These are phyloP conservation scores for Trichogramma dendrolimi DNA, from an alignment of 2,888 invertebrate genomes.

Conservation along the genomic window DNA sequence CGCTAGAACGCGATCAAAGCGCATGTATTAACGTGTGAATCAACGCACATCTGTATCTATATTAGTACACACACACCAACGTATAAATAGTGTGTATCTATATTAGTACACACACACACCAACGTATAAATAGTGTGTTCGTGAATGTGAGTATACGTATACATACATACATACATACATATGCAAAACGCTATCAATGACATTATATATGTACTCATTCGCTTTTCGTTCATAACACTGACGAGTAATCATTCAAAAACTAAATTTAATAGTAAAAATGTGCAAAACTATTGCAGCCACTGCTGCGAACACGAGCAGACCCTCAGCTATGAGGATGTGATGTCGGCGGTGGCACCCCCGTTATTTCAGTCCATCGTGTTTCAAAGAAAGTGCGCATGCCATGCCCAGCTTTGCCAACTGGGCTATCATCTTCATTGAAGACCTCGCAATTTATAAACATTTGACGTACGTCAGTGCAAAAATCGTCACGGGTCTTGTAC, in stretches of 20 bases:
- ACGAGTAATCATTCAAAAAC: neutral
- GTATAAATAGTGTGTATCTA: conserved; percentile 5
- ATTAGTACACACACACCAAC: conserved; percentile 10
- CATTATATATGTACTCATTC: neutral
- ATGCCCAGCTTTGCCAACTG: conserved; percentile 94
- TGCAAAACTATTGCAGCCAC: conserved; percentile 51
- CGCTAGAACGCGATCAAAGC: conserved; percentile 47
- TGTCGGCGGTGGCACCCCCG: conserved; percentile 49
- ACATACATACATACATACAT: conserved; percentile 10
- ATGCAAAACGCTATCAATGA: neutral
- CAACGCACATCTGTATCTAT: conserved; percentile 5
- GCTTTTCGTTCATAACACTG: neutral
- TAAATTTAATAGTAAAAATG: conserved; percentile 48
- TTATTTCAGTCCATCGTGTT: conserved; percentile 76
- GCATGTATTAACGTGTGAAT: conserved; percentile 18
- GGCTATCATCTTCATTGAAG: conserved; percentile 97
- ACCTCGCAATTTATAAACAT: conserved; percentile 97
- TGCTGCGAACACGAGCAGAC: conserved; percentile 48
- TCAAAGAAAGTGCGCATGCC: conserved; percentile 90
- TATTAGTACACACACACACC: conserved; percentile 9
- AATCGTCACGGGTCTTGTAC: conserved; percentile 89
- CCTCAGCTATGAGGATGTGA: conserved; percentile 48
- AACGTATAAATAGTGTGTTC: neutral
- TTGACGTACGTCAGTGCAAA: conserved; percentile 84
- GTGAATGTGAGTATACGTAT: conserved; percentile 1